Conservation (phyloP, 2,797 vertebrate species). For the Alfaro cultratus region DNA sequence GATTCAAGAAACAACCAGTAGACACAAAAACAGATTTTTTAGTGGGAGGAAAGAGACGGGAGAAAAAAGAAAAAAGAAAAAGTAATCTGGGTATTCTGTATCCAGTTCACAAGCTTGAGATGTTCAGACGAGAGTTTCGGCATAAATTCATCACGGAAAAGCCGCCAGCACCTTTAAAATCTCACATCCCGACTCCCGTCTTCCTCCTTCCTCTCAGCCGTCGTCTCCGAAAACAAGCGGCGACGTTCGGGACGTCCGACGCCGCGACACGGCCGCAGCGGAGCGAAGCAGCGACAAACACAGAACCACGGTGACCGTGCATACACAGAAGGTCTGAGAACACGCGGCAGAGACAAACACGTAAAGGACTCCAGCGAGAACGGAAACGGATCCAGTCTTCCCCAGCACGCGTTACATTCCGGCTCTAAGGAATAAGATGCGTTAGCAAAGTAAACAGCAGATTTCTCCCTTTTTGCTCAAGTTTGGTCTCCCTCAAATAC, state of each 20-base stretch:
- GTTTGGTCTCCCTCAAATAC: constrained; percentile 84
- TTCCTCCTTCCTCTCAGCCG: constrained; percentile 25
- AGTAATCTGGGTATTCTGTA: constrained; percentile 38
- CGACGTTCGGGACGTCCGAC: constrained; percentile 28
- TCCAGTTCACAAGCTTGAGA: constrained; percentile 50
- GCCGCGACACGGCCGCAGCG: constrained; percentile 56
- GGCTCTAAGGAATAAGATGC: constrained; percentile 68
- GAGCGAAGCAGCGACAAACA: constrained; percentile 67
- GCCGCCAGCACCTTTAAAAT: constrained; percentile 33
- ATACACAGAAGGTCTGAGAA: constrained; percentile 64
- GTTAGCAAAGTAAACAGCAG: constrained; percentile 79
- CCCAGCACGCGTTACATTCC: constrained; percentile 78
- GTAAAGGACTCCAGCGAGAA: constrained; percentile 64
- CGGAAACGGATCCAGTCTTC: constrained; percentile 69
- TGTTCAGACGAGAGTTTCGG: constrained; percentile 28
- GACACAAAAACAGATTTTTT: constrained; percentile 66
- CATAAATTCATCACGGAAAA: constrained; percentile 29
- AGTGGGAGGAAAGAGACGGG: constrained; percentile 28
- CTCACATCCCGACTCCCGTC: constrained; percentile 8
- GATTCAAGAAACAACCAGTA: constrained; percentile 73
- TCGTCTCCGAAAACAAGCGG: constrained; percentile 20
- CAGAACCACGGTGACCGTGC: constrained; percentile 72
- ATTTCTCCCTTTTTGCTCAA: constrained; percentile 78
- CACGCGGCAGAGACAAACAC: constrained; percentile 74
- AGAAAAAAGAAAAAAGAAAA: not conserved